A percentile compares a stretch with the other conserved stretches of the same genome.
Evolutionary conservation across 2,797 vertebrate species (phyloP).

Genomic region (Gallinago stenura): DNA sequence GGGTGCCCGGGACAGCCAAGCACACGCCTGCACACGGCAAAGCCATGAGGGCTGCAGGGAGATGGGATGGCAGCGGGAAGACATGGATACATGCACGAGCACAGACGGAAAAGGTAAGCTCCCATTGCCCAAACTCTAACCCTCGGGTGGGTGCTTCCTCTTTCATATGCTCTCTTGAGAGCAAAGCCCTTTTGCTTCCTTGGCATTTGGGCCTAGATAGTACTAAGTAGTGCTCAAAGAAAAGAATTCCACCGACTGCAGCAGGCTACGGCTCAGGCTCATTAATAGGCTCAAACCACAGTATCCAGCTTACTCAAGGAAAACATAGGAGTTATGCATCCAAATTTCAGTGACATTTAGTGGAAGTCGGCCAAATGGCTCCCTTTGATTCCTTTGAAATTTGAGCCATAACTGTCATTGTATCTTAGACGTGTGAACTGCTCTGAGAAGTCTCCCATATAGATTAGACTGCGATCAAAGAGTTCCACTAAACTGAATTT

Average conservation of each 20-base stretch:
- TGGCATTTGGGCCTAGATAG: background rate
- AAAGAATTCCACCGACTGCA: background rate
- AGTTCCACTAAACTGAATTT: slow-evolving; percentile 1
- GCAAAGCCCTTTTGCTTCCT: background rate
- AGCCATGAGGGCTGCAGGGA: accelerated
- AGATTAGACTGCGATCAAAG: slow-evolving; percentile 49
- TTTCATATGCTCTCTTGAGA: background rate
- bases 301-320: background rate
- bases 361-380: slow-evolving; percentile 34
- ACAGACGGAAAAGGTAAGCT: background rate
- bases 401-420: slow-evolving; percentile 50
- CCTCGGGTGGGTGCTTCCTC: background rate
- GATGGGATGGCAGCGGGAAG: background rate
- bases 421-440: slow-evolving; percentile 50
- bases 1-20: background rate
- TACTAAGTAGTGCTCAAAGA: background rate
- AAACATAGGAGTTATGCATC: background rate
- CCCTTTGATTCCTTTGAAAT: slow-evolving; percentile 65
- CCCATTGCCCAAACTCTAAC: background rate
- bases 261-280: background rate
- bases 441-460: slow-evolving; percentile 37
- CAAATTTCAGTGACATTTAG: slow-evolving; percentile 56
- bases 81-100: accelerated
- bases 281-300: slow-evolving; percentile 1
- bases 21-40: background rate